Evolutionary conservation across 2,797 vertebrate genomes (phyloP).

Genomic region (Danio albolineatus): DNA sequence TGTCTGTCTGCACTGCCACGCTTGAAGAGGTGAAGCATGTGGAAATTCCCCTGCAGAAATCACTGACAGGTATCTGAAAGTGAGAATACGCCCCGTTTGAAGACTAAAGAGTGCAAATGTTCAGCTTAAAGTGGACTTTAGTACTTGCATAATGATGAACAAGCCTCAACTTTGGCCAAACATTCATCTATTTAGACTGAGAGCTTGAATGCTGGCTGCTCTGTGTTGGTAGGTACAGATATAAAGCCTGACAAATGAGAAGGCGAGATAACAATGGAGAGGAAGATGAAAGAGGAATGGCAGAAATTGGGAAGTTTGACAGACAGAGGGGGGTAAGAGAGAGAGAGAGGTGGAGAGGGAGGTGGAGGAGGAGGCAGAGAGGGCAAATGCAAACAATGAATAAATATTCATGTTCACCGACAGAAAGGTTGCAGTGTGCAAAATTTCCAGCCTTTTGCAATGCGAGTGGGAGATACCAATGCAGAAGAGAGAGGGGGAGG

Average conservation of each 20-base stretch:
- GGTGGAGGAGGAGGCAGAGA: slow-evolving; percentile 25
- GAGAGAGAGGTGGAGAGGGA: not conserved
- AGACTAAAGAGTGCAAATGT: slow-evolving; percentile 25
- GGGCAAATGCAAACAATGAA: slow-evolving; percentile 49
- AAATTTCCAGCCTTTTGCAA: slow-evolving; percentile 56
- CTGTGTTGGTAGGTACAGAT: slow-evolving; percentile 6
- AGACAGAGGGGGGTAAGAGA: slow-evolving; percentile 23
- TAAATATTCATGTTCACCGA: slow-evolving; percentile 66
- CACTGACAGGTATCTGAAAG: slow-evolving; percentile 13
- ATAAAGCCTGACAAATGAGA: slow-evolving; percentile 39
- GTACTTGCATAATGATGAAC: slow-evolving; percentile 34
- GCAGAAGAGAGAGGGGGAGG: slow-evolving; percentile 42
- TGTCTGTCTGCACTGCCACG: slow-evolving; percentile 15
- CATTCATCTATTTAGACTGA: not conserved
- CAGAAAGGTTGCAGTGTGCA: slow-evolving; percentile 59
- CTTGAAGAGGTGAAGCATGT: slow-evolving; percentile 29
- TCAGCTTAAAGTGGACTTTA: slow-evolving; percentile 41
- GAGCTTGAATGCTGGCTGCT: not conserved
- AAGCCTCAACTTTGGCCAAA: slow-evolving; percentile 23
- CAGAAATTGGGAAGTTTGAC: slow-evolving; percentile 43
- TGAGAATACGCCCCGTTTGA: slow-evolving; percentile 30
- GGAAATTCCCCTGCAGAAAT: slow-evolving; percentile 38
- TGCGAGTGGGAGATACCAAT: slow-evolving; percentile 54
- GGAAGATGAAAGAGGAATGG: slow-evolving; percentile 46
- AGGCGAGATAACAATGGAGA: slow-evolving; percentile 32